Evolutionary conservation across 2,888 invertebrate species (phyloP).

Genomic region (Pardosa pseudoannulata): DNA sequence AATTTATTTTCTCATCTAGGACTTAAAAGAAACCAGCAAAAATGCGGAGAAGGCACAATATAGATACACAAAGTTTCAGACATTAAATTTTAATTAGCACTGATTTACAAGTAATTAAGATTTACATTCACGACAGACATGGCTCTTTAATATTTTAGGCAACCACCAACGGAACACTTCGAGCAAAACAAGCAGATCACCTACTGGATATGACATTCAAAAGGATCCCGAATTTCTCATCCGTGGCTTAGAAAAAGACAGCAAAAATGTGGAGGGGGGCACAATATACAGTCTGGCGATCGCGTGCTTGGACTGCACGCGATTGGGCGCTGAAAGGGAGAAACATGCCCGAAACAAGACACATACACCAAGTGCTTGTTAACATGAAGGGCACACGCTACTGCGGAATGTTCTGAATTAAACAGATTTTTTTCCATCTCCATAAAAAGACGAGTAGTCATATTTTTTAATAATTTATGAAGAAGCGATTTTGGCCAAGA

Average conservation of each 20-base stretch:
- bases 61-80: too few relatives aligned
- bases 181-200: too few relatives aligned
- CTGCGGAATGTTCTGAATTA: background rate
- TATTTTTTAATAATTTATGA: background rate
- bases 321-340: background rate
- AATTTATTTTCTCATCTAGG: too few relatives aligned
- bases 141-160: too few relatives aligned
- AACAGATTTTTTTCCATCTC: background rate
- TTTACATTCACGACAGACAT: too few relatives aligned
- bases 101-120: too few relatives aligned
- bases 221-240: background rate
- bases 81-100: too few relatives aligned
- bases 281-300: background rate
- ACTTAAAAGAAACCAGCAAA: too few relatives aligned
- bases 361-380: conserved; percentile 4
- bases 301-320: background rate
- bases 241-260: background rate
- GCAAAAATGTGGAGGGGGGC: background rate
- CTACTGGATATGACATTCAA: too few relatives aligned
- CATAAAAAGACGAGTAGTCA: background rate
- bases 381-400: conserved; percentile 11
- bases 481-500: background rate
- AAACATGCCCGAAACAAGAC: background rate
- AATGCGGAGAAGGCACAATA: background rate
- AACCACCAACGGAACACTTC: too few relatives aligned